Evolutionary conservation across 1,140 invertebrate genomes (phyloP).

Genomic region (Rhopalosiphum maidis): DNA sequence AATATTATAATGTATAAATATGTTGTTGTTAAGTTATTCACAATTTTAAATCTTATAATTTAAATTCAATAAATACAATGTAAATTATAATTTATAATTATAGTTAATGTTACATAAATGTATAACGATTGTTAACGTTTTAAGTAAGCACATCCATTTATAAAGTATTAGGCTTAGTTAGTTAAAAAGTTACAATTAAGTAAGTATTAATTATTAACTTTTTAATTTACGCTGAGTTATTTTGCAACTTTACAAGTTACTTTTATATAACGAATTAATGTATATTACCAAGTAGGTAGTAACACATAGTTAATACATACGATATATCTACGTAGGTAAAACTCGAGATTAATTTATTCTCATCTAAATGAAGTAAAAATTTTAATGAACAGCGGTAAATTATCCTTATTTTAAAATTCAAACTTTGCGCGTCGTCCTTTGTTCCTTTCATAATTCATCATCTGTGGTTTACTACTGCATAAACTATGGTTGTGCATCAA

Average conservation of each 20-base stretch:
- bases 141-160: neutral
- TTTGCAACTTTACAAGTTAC: neutral
- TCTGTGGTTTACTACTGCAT: neutral
- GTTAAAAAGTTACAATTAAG: constrained; percentile 7
- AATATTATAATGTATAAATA: neutral
- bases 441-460: neutral
- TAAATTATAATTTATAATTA: neutral
- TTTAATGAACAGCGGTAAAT: neutral
- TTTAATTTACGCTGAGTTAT: neutral
- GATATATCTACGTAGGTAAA: neutral
- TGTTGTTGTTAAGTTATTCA: neutral
- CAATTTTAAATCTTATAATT: neutral
- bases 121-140: neutral
- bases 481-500: neutral
- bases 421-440: neutral
- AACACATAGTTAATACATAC: neutral
- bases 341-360: neutral
- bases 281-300: neutral
- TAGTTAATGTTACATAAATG: neutral
- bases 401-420: constrained; percentile 1
- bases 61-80: neutral
- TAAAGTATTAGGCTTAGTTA: neutral
- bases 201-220: constrained; percentile 10
- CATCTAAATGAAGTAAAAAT: neutral
- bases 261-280: constrained; percentile 18